Conservation (phyloP, 2,888 invertebrate species). For the Limnephilus auricula region DNA sequence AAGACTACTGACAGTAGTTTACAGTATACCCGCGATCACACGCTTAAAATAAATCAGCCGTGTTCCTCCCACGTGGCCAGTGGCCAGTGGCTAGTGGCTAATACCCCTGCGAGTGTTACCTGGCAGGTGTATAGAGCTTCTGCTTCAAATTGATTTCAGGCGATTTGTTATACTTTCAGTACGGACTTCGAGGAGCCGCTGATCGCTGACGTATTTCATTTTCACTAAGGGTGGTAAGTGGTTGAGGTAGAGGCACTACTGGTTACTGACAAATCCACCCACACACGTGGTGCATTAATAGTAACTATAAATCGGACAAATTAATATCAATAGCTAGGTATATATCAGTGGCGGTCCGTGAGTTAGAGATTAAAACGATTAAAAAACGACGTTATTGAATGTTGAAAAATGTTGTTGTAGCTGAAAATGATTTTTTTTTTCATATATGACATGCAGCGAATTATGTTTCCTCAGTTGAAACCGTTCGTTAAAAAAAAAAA, state of each 20-base stretch:
- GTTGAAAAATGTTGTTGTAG: too few species aligned
- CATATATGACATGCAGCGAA: too few species aligned
- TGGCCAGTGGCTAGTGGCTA: not conserved
- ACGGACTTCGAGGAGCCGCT: not conserved
- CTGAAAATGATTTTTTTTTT: too few species aligned
- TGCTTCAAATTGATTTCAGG: constrained; percentile 59
- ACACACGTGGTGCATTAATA: not conserved
- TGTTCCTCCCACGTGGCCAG: not conserved
- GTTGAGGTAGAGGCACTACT: not conserved
- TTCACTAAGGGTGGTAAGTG: not conserved
- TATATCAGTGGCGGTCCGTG: too few species aligned
- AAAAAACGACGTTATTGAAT: too few species aligned
- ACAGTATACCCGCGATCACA: not conserved
- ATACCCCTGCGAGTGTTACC: constrained; percentile 22
- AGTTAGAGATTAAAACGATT: too few species aligned
- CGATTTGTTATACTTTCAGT: constrained; percentile 60
- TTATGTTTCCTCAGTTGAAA: too few species aligned
- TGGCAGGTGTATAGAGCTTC: constrained; percentile 48
- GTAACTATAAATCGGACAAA: not conserved
- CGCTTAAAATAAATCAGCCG: not conserved
- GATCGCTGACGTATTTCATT: not conserved
- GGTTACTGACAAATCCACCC: not conserved
- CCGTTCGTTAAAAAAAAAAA: too few species aligned
- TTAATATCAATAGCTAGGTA: too few species aligned
- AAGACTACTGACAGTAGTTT: not conserved